phyloP scores from a whole-genome alignment of 2,797 vertebrate species.

The Chrysolophus pictus region DNA sequence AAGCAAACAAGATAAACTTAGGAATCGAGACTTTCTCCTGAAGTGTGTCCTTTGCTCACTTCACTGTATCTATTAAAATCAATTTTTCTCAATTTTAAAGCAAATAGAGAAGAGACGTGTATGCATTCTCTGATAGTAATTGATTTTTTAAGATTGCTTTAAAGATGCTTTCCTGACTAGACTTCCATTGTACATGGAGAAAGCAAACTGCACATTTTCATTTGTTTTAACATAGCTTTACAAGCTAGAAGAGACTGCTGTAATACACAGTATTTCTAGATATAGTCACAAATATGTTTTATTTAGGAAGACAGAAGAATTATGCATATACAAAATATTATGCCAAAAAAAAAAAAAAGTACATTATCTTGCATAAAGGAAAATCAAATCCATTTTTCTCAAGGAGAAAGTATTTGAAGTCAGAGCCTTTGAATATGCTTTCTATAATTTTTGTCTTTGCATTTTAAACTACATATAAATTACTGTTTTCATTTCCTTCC shows the following conservation, averaged over 20 bases:
- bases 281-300: not conserved
- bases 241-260: not conserved
- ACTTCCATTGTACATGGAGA: not conserved
- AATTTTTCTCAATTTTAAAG: not conserved
- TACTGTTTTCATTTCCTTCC: not conserved
- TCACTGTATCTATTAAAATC: slow-evolving; percentile 7
- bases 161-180: not conserved
- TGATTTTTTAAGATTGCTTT: not conserved
- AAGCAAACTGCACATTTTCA: not conserved
- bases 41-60: not conserved
- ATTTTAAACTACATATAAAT: not conserved
- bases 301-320: not conserved
- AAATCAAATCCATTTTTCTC: not conserved
- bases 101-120: not conserved
- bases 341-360: not conserved
- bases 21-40: not conserved
- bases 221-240: not conserved
- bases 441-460: not conserved
- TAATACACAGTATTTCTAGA: not conserved
- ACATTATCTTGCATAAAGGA: not conserved
- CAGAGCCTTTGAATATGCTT: not conserved
- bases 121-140: not conserved
- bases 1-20: slow-evolving; percentile 9
- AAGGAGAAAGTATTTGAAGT: not conserved
- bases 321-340: not conserved